A percentile compares a stretch with the other conserved stretches of the same genome.
Conservation (phyloP, 1,140 invertebrate genomes). For the Neodiprion pinetum region DNA sequence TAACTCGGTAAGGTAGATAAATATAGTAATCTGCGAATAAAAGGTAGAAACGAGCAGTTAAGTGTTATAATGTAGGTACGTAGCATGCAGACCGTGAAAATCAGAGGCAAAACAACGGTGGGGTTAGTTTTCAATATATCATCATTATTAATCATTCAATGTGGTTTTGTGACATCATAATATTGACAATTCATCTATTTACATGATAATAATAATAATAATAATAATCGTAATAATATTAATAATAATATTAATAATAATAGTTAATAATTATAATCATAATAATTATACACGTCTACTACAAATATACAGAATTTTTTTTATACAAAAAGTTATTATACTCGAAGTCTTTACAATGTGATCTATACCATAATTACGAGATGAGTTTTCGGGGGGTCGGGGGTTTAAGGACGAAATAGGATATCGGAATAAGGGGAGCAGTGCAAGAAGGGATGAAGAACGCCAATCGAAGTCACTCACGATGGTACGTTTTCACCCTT, state of each 20-base stretch:
- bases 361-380: conserved; percentile 35
- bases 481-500: too few species aligned
- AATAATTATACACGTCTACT: conserved; percentile 57
- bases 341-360: conserved; percentile 47
- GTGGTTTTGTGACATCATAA: conserved; percentile 50
- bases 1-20: too few species aligned
- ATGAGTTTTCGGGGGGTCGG: conserved; percentile 25
- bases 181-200: conserved; percentile 62
- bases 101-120: background rate
- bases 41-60: too few species aligned
- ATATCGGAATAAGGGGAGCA: conserved; percentile 3
- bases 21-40: too few species aligned
- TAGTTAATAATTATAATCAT: conserved; percentile 51
- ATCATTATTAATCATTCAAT: conserved; percentile 60
- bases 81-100: background rate
- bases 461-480: background rate
- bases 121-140: conserved; percentile 50
- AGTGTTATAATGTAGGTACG: too few species aligned
- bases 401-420: conserved; percentile 27
- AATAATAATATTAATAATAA: conserved; percentile 33
- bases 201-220: conserved; percentile 55
- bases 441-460: conserved; percentile 17
- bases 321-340: conserved; percentile 49
- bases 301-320: conserved; percentile 58
- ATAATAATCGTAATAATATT: conserved; percentile 29